These are phyloP conservation scores for Sterna hirundo DNA, from an alignment of 2,113 vertebrate genomes.

Conservation along the genomic window DNA sequence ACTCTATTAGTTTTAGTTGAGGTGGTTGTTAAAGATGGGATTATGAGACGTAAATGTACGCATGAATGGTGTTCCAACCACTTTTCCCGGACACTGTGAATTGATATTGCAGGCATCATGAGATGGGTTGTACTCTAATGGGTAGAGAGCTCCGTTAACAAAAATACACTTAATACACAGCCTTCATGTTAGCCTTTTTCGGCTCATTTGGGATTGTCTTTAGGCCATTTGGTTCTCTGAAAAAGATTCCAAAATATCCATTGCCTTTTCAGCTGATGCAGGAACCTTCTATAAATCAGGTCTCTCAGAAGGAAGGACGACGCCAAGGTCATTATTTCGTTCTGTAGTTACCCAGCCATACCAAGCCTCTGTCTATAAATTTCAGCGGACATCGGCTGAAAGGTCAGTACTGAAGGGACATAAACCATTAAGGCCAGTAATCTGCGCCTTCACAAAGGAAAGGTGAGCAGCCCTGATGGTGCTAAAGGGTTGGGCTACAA, in stretches of 20 bases:
- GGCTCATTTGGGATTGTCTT: background rate
- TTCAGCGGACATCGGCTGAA: too few species aligned
- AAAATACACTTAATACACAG: background rate
- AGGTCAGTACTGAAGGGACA: too few species aligned
- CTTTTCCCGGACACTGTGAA: too few species aligned
- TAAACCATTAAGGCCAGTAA: background rate
- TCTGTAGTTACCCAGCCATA: too few species aligned
- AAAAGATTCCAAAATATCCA: too few species aligned
- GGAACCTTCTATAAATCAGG: too few species aligned
- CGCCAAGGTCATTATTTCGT: too few species aligned
- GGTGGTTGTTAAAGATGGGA: conserved; percentile 6
- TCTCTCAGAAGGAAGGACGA: too few species aligned
- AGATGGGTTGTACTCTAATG: background rate
- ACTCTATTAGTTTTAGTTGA: conserved; percentile 23
- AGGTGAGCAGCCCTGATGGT: background rate
- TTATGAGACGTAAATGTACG: background rate
- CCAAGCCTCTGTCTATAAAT: too few species aligned
- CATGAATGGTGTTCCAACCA: background rate
- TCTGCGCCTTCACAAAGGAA: background rate
- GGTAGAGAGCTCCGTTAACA: background rate
- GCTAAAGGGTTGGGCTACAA: background rate
- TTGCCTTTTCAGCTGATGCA: too few species aligned
- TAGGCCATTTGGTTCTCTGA: too few species aligned
- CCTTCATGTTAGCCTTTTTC: background rate
- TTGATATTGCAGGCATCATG: background rate